These are phyloP conservation scores for Alcedo quadribrachys DNA, from an alignment of 2,797 vertebrate species.

Conservation along the genomic window DNA sequence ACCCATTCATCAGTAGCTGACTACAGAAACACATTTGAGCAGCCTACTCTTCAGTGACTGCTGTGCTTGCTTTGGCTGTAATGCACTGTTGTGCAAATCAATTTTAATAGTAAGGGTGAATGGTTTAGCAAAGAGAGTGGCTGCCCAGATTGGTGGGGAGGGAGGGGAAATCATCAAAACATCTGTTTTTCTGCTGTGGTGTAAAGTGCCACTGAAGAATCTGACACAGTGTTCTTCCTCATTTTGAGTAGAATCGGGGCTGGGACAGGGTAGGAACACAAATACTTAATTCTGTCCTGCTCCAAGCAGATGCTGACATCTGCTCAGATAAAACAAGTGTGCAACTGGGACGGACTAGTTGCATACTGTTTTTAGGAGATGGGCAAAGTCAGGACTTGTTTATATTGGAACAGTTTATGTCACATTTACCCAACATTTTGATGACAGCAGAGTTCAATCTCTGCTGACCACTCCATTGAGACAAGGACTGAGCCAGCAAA, in stretches of 20 bases:
- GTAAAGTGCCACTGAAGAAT: constrained; percentile 64
- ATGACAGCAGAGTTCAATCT: constrained; percentile 49
- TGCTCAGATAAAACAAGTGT: constrained; percentile 61
- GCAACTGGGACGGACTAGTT: not conserved
- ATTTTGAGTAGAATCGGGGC: not conserved
- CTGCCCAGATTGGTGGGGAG: constrained; percentile 17
- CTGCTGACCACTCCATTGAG: constrained; percentile 25
- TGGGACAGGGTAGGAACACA: not conserved
- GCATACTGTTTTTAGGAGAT: constrained; percentile 51
- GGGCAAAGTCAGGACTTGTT: constrained; percentile 51
- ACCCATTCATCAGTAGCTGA: constrained; percentile 34
- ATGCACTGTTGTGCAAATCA: constrained; percentile 45
- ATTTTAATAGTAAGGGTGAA: constrained; percentile 53
- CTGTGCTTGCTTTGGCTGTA: constrained; percentile 49
- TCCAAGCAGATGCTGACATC: constrained; percentile 70
- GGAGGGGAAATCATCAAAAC: not conserved
- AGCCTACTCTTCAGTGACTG: constrained; percentile 19
- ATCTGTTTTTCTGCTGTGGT: constrained; percentile 52
- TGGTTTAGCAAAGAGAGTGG: constrained; percentile 24
- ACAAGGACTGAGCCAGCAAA: constrained; percentile 21
- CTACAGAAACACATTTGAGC: constrained; percentile 47
- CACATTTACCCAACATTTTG: constrained; percentile 43
- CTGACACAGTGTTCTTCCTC: constrained; percentile 26
- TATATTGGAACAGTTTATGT: constrained; percentile 38
- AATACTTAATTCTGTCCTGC: constrained; percentile 30